Evolutionary conservation across 2,113 vertebrate genomes (phyloP).

Genomic region (Apeltes quadracus): DNA sequence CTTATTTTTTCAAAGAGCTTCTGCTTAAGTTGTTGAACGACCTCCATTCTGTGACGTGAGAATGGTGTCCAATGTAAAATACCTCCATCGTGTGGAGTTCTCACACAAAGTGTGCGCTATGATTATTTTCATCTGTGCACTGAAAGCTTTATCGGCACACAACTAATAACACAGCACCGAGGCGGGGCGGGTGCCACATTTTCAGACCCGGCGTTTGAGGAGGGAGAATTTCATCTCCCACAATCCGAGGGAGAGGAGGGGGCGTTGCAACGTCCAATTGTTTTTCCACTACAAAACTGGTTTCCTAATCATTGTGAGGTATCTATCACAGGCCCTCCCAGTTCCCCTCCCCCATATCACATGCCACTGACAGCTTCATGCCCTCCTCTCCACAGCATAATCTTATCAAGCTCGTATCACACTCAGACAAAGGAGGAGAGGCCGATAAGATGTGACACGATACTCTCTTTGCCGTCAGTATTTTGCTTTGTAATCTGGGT

Average conservation of each 20-base stretch:
- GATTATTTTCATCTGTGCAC: constrained; percentile 18
- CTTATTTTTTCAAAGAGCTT: not conserved
- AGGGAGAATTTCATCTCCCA: not conserved
- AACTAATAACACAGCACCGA: not conserved
- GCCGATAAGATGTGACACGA: constrained; percentile 59
- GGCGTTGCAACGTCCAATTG: constrained; percentile 31
- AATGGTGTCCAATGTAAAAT: constrained; percentile 7
- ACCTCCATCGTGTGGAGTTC: constrained; percentile 23
- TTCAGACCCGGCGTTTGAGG: constrained; percentile 1
- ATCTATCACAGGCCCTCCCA: constrained; percentile 54
- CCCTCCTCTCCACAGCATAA: constrained; percentile 27
- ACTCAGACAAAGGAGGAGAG: constrained; percentile 60
- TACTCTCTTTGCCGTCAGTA: not conserved
- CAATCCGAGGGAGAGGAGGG: constrained; percentile 1
- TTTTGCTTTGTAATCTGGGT: constrained; percentile 10
- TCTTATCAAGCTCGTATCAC: constrained; percentile 31
- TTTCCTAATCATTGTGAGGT: constrained; percentile 43
- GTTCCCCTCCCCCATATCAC: constrained; percentile 65
- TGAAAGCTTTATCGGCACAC: constrained; percentile 31
- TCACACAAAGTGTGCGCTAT: not conserved
- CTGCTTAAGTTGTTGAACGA: not conserved
- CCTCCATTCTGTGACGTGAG: constrained; percentile 21
- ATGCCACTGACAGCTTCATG: constrained; percentile 63
- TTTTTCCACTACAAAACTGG: constrained; percentile 30
- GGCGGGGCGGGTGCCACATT: constrained; percentile 5